phyloP scores from a whole-genome alignment of 2,113 vertebrate genomes.

The Zingel zingel region DNA sequence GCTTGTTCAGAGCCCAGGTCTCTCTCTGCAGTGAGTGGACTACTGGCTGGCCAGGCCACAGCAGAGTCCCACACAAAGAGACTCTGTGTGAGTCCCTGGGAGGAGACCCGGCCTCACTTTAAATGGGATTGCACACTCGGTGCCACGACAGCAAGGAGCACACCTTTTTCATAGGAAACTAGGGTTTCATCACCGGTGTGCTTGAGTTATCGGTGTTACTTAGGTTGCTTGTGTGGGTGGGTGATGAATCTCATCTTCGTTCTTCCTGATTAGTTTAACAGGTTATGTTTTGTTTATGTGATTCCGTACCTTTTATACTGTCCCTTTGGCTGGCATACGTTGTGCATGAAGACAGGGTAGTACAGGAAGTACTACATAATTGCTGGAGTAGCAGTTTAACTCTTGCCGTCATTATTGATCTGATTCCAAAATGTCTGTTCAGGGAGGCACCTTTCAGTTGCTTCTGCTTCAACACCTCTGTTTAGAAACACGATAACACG shows the following conservation, averaged over 20 bases:
- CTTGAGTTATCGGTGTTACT: background rate
- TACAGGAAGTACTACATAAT: background rate
- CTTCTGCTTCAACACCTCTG: no score
- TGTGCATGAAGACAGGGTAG: background rate
- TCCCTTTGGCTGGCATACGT: background rate
- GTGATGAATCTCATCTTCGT: background rate
- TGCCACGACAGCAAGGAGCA: constrained; percentile 63
- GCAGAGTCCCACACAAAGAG: constrained; percentile 76
- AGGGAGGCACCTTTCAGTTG: background rate
- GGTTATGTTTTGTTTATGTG: background rate
- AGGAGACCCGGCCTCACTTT: constrained; percentile 56
- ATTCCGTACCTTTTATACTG: background rate
- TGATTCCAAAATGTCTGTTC: background rate
- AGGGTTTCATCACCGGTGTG: constrained; percentile 34
- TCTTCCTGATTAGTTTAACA: background rate
- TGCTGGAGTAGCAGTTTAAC: background rate
- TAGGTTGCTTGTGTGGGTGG: background rate
- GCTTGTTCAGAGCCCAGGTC: constrained; percentile 64
- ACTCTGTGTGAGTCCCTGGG: constrained; percentile 74
- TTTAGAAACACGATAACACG: no score
- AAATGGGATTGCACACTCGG: constrained; percentile 42
- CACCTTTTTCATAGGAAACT: constrained; percentile 50
- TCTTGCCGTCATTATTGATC: background rate
- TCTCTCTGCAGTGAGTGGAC: constrained; percentile 59
- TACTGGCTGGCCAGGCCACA: constrained; percentile 52